Evolutionary conservation across 2,113 vertebrate species (phyloP).

Genomic region (Cinclus mexicanus): DNA sequence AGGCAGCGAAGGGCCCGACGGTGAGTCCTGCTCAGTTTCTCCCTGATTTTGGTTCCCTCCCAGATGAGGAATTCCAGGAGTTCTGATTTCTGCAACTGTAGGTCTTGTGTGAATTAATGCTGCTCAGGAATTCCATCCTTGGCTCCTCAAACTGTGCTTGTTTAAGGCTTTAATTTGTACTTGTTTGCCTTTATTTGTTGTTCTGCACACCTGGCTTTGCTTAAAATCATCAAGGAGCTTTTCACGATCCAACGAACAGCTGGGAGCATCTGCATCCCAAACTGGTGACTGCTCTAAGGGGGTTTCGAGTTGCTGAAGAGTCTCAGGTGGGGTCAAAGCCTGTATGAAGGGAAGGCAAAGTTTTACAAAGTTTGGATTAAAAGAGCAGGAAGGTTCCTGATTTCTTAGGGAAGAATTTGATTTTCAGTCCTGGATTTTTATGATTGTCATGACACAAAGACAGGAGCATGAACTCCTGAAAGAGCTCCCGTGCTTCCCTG

Average conservation of each 20-base stretch:
- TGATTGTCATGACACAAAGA: not conserved
- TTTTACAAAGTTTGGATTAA: not conserved
- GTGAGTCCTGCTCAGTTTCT: constrained; percentile 62
- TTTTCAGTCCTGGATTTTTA: not conserved
- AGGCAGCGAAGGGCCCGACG: constrained; percentile 78
- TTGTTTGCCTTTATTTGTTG: not conserved
- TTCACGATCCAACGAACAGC: not conserved
- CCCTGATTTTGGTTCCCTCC: not conserved
- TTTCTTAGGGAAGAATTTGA: not conserved
- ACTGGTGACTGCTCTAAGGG: not conserved
- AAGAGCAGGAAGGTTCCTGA: not conserved
- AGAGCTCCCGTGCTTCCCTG: accelerated
- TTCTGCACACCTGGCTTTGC: not conserved
- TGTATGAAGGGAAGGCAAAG: accelerated
- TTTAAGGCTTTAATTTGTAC: not conserved
- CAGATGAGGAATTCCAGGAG: not conserved
- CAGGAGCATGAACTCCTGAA: not conserved
- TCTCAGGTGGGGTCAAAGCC: not conserved
- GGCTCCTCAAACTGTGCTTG: not conserved
- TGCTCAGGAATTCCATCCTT: not conserved
- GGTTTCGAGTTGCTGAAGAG: not conserved
- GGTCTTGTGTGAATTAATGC: not conserved
- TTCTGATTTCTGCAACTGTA: not conserved
- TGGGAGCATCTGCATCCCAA: not conserved
- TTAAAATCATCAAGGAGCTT: not conserved